These are phyloP conservation scores for Zaprionus lachaisei DNA, from an alignment of 1,140 invertebrate species.

Conservation along the genomic window DNA sequence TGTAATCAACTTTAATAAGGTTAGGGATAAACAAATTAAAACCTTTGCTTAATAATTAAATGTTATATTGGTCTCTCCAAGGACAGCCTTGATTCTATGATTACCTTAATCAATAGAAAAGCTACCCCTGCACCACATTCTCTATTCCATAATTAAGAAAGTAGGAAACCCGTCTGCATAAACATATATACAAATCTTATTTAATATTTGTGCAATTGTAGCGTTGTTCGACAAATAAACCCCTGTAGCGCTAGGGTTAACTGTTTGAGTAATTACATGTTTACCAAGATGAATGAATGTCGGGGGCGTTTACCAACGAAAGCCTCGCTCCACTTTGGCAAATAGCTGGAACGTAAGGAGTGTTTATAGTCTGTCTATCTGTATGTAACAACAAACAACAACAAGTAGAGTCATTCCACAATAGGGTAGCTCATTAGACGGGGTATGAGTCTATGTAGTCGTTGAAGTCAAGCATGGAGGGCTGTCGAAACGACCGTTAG, in stretches of 20 bases:
- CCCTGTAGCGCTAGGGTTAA: constrained; percentile 15
- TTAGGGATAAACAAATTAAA: background rate
- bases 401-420: background rate
- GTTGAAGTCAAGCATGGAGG: background rate
- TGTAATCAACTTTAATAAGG: background rate
- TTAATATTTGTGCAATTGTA: constrained; percentile 21
- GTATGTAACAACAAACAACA: background rate
- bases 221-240: background rate
- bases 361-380: background rate
- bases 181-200: constrained; percentile 18
- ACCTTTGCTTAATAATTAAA: background rate
- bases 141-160: constrained; percentile 3
- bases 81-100: background rate
- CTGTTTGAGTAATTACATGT: constrained; percentile 72
- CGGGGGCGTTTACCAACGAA: constrained; percentile 28
- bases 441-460: background rate
- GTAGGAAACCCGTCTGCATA: background rate
- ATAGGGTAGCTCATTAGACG: constrained; percentile 8
- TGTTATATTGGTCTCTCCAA: background rate
- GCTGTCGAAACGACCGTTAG: constrained; percentile 6
- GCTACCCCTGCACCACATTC: background rate
- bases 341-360: background rate
- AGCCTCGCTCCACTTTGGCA: constrained; percentile 35
- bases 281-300: constrained; percentile 48
- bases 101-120: background rate